Evolutionary conservation across 2,888 invertebrate genomes (phyloP).

Genomic region (Leucophenga maculata): DNA sequence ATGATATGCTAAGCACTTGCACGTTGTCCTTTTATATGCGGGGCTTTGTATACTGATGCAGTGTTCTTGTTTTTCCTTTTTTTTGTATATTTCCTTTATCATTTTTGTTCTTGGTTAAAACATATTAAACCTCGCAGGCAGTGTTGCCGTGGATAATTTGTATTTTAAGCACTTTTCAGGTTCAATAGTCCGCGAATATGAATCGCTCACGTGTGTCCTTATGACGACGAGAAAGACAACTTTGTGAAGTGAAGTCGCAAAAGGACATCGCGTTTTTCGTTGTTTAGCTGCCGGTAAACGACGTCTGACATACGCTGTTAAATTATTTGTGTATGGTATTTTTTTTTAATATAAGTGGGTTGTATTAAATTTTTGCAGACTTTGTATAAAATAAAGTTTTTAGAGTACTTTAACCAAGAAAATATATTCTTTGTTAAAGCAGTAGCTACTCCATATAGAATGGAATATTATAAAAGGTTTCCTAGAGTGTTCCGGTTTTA

Average conservation of each 20-base stretch:
- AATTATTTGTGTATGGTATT: too few relatives aligned
- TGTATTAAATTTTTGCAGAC: constrained; percentile 34
- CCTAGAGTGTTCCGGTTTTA: too few relatives aligned
- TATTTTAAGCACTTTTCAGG: constrained; percentile 73
- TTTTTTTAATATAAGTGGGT: constrained; percentile 35
- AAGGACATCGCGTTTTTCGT: constrained; percentile 27
- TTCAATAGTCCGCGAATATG: constrained; percentile 65
- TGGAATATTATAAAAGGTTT: too few relatives aligned
- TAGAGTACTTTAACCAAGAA: too few relatives aligned
- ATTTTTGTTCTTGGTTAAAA: constrained; percentile 36
- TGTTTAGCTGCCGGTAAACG: constrained; percentile 53
- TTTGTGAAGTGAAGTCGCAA: too few relatives aligned
- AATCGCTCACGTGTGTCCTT: not conserved
- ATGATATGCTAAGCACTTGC: constrained; percentile 24
- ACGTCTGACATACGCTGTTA: constrained; percentile 54
- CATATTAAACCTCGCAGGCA: constrained; percentile 6
- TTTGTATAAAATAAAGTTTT: too few relatives aligned
- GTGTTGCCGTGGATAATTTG: constrained; percentile 68
- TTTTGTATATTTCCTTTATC: constrained; percentile 35
- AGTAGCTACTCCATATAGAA: too few relatives aligned
- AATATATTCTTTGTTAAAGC: too few relatives aligned
- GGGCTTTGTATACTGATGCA: constrained; percentile 28
- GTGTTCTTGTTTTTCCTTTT: constrained; percentile 27
- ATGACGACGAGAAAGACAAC: too few relatives aligned
- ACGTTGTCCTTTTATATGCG: constrained; percentile 2